Percentiles rank a stretch among this genome's conserved stretches.
Conservation (phyloP, 2,888 invertebrate genomes). For the Caenorhabditis sp. region DNA sequence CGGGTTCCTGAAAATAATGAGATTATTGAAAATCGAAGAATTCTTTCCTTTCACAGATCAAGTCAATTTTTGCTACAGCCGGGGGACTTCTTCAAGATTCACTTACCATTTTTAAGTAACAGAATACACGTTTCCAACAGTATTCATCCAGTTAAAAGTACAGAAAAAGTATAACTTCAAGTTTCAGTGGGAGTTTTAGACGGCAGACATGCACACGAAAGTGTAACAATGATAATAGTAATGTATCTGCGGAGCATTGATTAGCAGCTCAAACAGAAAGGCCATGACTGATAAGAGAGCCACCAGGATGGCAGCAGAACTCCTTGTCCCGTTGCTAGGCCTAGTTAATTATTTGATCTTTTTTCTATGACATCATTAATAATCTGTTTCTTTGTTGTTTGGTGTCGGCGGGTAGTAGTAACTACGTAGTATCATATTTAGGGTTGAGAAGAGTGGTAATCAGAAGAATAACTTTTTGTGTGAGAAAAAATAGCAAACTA, state of each 20-base stretch:
- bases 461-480: background rate
- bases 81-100: background rate
- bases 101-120: constrained; percentile 20
- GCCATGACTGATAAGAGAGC: constrained; percentile 57
- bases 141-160: background rate
- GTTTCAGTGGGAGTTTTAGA: constrained; percentile 29
- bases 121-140: background rate
- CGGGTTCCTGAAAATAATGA: constrained; percentile 40
- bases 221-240: constrained; percentile 54
- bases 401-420: background rate
- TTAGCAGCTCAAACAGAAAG: constrained; percentile 55
- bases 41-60: no score
- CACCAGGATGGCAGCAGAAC: constrained; percentile 24
- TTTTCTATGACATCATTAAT: background rate
- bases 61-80: no score
- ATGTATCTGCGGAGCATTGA: constrained; percentile 51
- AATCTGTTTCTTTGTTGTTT: constrained; percentile 11
- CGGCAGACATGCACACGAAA: constrained; percentile 54
- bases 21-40: background rate
- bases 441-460: background rate
- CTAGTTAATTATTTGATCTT: background rate
- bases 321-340: constrained; percentile 24
- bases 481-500: constrained; percentile 3
- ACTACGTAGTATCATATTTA: background rate
- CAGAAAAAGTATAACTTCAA: constrained; percentile 30